phyloP scores from a whole-genome alignment of 2,797 vertebrate genomes.

The Acipenser ruthenus region DNA sequence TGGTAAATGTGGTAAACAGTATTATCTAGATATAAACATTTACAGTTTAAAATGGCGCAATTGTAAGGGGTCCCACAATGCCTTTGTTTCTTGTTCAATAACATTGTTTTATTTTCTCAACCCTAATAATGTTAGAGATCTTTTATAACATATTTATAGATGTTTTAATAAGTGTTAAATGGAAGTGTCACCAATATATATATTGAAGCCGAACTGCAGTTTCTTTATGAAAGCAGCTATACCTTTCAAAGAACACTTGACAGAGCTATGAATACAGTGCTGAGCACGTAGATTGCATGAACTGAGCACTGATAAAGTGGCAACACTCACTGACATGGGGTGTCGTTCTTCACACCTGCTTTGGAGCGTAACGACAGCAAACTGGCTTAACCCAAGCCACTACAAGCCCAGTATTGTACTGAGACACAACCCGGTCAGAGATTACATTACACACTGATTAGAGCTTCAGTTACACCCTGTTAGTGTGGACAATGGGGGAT shows the following conservation, averaged over 20 bases:
- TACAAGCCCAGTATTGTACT: slow-evolving; percentile 63
- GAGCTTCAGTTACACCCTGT: slow-evolving; percentile 37
- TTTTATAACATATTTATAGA: too few relatives aligned
- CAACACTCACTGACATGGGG: slow-evolving; percentile 39
- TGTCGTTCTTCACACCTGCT: slow-evolving; percentile 70
- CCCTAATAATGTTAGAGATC: too few relatives aligned
- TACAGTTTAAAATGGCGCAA: too few relatives aligned
- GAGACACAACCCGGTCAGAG: slow-evolving; percentile 42
- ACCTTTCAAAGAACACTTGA: not conserved
- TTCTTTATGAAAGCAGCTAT: not conserved
- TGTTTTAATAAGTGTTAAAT: too few relatives aligned
- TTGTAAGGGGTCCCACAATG: too few relatives aligned
- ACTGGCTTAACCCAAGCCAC: slow-evolving; percentile 45
- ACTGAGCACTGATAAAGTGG: slow-evolving; percentile 28
- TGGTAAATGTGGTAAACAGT: too few relatives aligned
- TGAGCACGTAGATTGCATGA: not conserved
- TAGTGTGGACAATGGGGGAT: slow-evolving; percentile 41
- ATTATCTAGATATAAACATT: too few relatives aligned
- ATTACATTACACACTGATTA: slow-evolving; percentile 62
- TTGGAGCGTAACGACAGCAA: slow-evolving; percentile 58
- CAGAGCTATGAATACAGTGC: not conserved
- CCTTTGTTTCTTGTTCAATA: too few relatives aligned
- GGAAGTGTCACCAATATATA: not conserved
- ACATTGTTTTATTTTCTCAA: too few relatives aligned
- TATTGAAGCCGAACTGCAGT: not conserved